Percentiles rank a stretch among this genome's conserved stretches.
Conservation (phyloP, 37 sponge, comb jelly and placozoan species). For the Ephydatia muelleri region DNA sequence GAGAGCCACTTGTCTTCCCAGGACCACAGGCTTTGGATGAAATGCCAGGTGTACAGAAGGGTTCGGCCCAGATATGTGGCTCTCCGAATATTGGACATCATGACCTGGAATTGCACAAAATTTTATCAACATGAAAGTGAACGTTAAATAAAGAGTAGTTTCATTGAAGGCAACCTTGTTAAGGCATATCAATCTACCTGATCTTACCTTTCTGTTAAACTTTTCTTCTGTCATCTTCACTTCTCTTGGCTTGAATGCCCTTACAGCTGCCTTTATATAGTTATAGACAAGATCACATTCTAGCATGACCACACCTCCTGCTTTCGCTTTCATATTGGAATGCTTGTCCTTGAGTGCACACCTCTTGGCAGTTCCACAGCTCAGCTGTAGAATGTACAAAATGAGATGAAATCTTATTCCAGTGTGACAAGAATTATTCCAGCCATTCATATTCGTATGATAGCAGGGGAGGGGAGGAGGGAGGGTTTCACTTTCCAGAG, state of each 20-base stretch:
- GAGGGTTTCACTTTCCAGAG: too few relatives aligned
- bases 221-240: slow-evolving; percentile 63
- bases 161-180: too few relatives aligned
- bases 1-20: slow-evolving; percentile 68
- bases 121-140: too few relatives aligned
- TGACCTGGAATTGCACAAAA: slow-evolving; percentile 18
- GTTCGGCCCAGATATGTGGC: slow-evolving; percentile 37
- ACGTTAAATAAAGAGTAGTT: too few relatives aligned
- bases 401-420: too few relatives aligned
- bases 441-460: too few relatives aligned
- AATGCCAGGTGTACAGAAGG: slow-evolving; percentile 27
- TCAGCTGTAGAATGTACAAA: slow-evolving; percentile 25
- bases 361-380: slow-evolving; percentile 23
- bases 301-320: slow-evolving; percentile 47
- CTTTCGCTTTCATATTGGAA: slow-evolving; percentile 20
- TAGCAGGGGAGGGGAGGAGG: too few relatives aligned
- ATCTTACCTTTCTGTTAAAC: slow-evolving; percentile 69
- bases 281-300: slow-evolving; percentile 83
- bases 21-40: slow-evolving; percentile 43
- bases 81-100: slow-evolving; percentile 61
- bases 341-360: slow-evolving; percentile 70
- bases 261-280: slow-evolving; percentile 72
- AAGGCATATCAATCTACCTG: background rate
- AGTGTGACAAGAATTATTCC: too few relatives aligned
- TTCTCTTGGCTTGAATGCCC: slow-evolving; percentile 87